Conservation (phyloP, 1,140 invertebrate species). For the Elymnias hypermnestra region DNA sequence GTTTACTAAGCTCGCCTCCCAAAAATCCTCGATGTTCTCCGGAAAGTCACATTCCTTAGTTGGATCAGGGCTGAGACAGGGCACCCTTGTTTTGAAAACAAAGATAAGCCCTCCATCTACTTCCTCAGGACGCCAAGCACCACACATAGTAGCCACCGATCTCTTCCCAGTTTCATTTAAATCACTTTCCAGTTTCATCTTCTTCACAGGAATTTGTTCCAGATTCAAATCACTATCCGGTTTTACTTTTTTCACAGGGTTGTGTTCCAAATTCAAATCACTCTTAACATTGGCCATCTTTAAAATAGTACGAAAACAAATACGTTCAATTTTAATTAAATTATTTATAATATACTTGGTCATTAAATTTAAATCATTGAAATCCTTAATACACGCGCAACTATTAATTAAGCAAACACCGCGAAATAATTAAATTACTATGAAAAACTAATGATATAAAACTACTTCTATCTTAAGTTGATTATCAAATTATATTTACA, state of each 20-base stretch:
- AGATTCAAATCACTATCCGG: conserved; percentile 27
- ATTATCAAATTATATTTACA: too few species aligned
- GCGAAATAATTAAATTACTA: too few species aligned
- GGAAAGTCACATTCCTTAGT: conserved; percentile 51
- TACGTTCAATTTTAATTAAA: conserved; percentile 6
- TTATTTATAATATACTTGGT: background rate
- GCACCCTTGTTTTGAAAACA: conserved; percentile 50
- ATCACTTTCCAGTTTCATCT: conserved; percentile 36
- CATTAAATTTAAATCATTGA: too few species aligned
- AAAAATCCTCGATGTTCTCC: conserved; percentile 70
- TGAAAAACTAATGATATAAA: background rate
- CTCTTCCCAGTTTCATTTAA: conserved; percentile 21
- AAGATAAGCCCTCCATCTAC: conserved; percentile 66
- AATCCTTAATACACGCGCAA: background rate
- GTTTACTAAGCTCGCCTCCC: conserved; percentile 44
- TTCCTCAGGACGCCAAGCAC: conserved; percentile 68
- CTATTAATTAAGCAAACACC: too few species aligned
- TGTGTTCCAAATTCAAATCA: conserved; percentile 32
- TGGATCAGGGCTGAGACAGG: conserved; percentile 63
- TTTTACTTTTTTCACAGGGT: conserved; percentile 53
- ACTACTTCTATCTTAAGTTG: too few species aligned
- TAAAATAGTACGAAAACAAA: conserved; percentile 17
- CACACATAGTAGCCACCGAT: conserved; percentile 72
- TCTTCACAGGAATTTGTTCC: conserved; percentile 45
- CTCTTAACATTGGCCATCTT: conserved; percentile 44